A percentile compares a stretch with the other conserved stretches of the same genome.
Conservation (phyloP, 2,888 invertebrate genomes). For the Lochmaea capreae region DNA sequence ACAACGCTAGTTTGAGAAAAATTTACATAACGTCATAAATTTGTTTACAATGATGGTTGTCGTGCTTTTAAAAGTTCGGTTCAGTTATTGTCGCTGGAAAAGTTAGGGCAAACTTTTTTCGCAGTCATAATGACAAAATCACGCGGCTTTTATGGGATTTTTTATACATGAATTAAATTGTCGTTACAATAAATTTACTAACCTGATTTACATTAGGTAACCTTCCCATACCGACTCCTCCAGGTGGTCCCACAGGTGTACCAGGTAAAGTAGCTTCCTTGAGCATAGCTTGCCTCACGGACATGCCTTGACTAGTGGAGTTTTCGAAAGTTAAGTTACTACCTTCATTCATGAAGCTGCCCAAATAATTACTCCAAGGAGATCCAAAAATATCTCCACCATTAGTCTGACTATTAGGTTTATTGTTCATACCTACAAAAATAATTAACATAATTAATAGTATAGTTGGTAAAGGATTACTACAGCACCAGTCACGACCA, state of each 20-base stretch:
- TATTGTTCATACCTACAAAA: slow-evolving; percentile 31
- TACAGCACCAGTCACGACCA: too few relatives aligned
- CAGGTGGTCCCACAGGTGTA: slow-evolving; percentile 40
- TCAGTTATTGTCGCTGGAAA: too few relatives aligned
- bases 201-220: slow-evolving; percentile 43
- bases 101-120: too few relatives aligned
- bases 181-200: neutral
- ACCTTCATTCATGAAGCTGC: slow-evolving; percentile 37
- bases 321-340: slow-evolving; percentile 30
- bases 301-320: slow-evolving; percentile 51
- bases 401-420: slow-evolving; percentile 36
- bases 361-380: slow-evolving; percentile 51
- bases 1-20: too few relatives aligned
- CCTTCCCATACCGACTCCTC: slow-evolving; percentile 34
- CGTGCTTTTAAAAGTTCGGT: too few relatives aligned
- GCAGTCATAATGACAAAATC: too few relatives aligned
- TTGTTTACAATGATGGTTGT: too few relatives aligned
- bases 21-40: too few relatives aligned
- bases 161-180: too few relatives aligned
- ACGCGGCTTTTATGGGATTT: too few relatives aligned
- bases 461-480: too few relatives aligned
- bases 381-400: slow-evolving; percentile 54
- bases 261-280: slow-evolving; percentile 59
- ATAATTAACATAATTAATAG: too few relatives aligned
- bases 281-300: slow-evolving; percentile 63